phyloP scores from a whole-genome alignment of 2,797 vertebrate species.

The Lepilemur ruficaudatus region DNA sequence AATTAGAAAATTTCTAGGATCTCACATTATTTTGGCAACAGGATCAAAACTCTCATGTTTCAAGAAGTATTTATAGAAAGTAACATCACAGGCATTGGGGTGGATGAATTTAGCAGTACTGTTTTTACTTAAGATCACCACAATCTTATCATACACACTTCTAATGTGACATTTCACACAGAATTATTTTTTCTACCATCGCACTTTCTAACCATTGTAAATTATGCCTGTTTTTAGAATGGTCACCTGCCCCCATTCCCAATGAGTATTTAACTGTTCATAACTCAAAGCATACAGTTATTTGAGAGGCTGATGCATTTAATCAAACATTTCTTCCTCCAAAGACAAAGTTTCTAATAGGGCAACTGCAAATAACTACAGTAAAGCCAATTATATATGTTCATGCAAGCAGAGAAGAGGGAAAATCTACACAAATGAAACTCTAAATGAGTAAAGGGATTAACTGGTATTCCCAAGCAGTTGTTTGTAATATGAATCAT shows the following conservation, averaged over 20 bases:
- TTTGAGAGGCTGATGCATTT: conserved; percentile 5
- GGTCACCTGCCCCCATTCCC: neutral
- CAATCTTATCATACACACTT: conserved; percentile 18
- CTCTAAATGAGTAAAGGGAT: neutral
- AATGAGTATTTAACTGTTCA: conserved; percentile 25
- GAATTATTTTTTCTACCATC: conserved; percentile 38
- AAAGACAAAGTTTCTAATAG: conserved; percentile 38
- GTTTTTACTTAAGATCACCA: conserved; percentile 55
- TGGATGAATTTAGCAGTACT: conserved; percentile 47
- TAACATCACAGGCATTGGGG: conserved; percentile 49
- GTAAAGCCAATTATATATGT: neutral
- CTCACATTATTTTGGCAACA: conserved; percentile 70
- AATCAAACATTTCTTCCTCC: conserved; percentile 34
- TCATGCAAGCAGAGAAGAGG: neutral
- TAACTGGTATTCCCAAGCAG: conserved; percentile 38
- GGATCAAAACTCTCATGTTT: conserved; percentile 72
- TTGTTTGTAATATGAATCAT: neutral
- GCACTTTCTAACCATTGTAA: conserved; percentile 24
- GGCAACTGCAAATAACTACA: conserved; percentile 41
- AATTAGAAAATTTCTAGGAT: conserved; percentile 72
- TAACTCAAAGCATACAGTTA: conserved; percentile 5
- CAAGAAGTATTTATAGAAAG: conserved; percentile 74
- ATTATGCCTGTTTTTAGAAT: conserved; percentile 18
- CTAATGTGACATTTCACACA: conserved; percentile 8
- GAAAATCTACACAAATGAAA: conserved; percentile 43